These are phyloP conservation scores for Brevipalpus yothersi DNA, from an alignment of 1,140 invertebrate species.

Conservation along the genomic window DNA sequence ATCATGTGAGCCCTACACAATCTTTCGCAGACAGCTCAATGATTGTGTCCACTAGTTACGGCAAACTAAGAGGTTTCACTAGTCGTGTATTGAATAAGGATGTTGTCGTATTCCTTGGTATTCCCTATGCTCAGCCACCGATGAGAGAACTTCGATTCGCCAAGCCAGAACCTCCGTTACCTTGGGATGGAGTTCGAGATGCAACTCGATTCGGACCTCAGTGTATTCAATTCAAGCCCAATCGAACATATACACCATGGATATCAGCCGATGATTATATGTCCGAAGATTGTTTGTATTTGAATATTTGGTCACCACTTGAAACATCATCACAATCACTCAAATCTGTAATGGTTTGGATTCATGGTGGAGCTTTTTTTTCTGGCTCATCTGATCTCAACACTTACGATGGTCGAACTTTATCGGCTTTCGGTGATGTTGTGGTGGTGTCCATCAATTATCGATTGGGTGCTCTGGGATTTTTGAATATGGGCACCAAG, in stretches of 20 bases:
- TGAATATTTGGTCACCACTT: slow-evolving; percentile 58
- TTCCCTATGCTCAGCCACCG: slow-evolving; percentile 17
- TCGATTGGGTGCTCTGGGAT: slow-evolving; percentile 13
- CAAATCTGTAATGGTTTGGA: slow-evolving; percentile 62
- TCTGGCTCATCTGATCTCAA: slow-evolving; percentile 36
- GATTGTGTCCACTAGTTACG: neutral
- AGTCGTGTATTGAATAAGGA: neutral
- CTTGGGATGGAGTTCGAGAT: slow-evolving; percentile 12
- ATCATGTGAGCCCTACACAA: too few species aligned
- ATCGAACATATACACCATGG: slow-evolving; percentile 7
- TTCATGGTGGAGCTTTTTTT: slow-evolving; percentile 89
- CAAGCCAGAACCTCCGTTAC: slow-evolving; percentile 10
- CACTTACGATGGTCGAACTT: slow-evolving; percentile 39
- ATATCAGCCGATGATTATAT: slow-evolving; percentile 7
- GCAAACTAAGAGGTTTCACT: neutral
- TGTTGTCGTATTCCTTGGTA: slow-evolving; percentile 7
- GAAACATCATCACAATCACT: slow-evolving; percentile 17
- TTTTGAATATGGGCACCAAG: slow-evolving; percentile 3
- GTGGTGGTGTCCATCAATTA: slow-evolving; percentile 30
- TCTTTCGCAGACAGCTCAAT: neutral
- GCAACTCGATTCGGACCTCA: slow-evolving; percentile 10
- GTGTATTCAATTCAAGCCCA: slow-evolving; percentile 13
- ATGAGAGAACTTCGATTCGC: slow-evolving; percentile 12
- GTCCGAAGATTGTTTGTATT: slow-evolving; percentile 79
- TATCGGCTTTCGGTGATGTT: slow-evolving; percentile 41